Conservation (phyloP, 2,113 vertebrate genomes). For the Salvelinus alpinus region DNA sequence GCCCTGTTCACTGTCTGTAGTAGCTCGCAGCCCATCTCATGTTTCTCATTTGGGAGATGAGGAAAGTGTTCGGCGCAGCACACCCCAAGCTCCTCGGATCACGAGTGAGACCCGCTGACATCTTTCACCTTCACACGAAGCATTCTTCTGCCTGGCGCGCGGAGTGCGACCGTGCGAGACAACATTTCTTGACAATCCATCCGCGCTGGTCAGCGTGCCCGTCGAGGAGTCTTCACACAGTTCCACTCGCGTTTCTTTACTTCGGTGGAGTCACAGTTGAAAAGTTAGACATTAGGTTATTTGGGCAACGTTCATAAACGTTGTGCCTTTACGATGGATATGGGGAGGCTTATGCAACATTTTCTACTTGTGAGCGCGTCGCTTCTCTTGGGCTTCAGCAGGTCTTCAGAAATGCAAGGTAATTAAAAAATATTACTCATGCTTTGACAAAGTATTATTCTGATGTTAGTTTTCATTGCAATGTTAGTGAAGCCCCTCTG, state of each 20-base stretch:
- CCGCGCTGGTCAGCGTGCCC: background rate
- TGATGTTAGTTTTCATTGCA: too few species aligned
- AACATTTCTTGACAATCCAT: too few species aligned
- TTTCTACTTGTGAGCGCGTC: conserved; percentile 6
- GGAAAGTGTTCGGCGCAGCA: background rate
- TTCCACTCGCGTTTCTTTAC: background rate
- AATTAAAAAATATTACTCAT: background rate
- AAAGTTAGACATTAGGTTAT: conserved; percentile 1
- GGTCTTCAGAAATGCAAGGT: conserved; percentile 22
- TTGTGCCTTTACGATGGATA: conserved; percentile 8
- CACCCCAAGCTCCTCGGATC: conserved; percentile 4
- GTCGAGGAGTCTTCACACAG: background rate
- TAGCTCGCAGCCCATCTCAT: background rate
- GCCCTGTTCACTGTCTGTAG: too few species aligned
- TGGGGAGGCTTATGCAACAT: background rate
- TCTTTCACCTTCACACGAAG: background rate
- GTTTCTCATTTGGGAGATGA: background rate
- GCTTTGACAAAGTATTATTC: too few species aligned
- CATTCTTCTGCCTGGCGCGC: background rate
- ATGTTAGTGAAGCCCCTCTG: too few species aligned
- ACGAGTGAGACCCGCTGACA: conserved; percentile 8
- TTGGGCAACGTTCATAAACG: background rate
- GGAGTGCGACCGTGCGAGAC: background rate
- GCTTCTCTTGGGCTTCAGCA: background rate
- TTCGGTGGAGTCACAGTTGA: background rate